These are phyloP conservation scores for Hirundo rustica DNA, from an alignment of 2,797 vertebrate genomes.

Conservation along the genomic window DNA sequence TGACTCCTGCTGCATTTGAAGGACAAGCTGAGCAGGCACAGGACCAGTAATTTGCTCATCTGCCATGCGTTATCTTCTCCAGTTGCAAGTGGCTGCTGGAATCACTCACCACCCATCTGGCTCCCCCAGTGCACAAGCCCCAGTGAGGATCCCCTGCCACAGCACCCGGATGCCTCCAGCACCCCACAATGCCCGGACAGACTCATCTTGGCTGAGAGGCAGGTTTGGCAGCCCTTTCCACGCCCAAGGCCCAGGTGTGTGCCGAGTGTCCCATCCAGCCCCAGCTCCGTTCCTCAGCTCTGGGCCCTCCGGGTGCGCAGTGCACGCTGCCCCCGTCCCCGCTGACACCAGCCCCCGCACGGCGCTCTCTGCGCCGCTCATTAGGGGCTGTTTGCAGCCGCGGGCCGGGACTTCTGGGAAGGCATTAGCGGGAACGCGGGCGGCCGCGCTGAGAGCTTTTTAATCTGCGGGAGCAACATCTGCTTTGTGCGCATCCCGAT, in stretches of 20 bases:
- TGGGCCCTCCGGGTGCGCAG: not conserved
- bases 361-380: not conserved
- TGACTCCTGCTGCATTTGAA: not conserved
- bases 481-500: constrained; percentile 39
- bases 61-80: not conserved
- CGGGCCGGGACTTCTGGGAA: not conserved
- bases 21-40: not conserved
- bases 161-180: not conserved
- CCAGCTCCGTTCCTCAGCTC: not conserved
- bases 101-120: not conserved
- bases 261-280: not conserved
- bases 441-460: constrained; percentile 46
- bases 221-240: not conserved
- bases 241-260: accelerated
- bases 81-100: not conserved
- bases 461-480: constrained; percentile 52
- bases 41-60: not conserved
- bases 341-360: not conserved
- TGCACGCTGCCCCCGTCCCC: accelerated
- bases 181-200: not conserved
- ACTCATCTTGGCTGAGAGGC: too few species aligned
- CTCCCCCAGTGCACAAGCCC: not conserved
- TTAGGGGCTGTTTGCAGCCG: not conserved
- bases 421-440: constrained; percentile 28
- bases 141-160: not conserved